Percentiles rank a stretch among this genome's conserved stretches.
These are phyloP conservation scores for Otocyon megalotis DNA, from an alignment of 2,113 vertebrate genomes.

Conservation along the genomic window DNA sequence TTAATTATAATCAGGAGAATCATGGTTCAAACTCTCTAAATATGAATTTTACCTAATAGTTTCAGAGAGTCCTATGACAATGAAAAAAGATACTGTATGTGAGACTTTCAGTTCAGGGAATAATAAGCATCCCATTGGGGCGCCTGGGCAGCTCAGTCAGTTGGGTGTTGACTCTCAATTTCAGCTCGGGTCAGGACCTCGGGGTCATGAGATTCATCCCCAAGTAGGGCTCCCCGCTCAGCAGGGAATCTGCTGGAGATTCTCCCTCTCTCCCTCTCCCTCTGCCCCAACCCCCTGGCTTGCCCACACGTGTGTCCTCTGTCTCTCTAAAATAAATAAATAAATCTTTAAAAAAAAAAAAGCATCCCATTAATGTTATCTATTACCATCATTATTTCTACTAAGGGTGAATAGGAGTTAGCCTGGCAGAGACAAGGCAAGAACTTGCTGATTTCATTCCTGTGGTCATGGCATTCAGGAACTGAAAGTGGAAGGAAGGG, in stretches of 20 bases:
- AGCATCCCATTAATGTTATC: background rate
- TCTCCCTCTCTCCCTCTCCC: background rate
- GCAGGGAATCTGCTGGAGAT: background rate
- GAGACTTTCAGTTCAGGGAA: background rate
- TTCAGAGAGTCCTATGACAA: background rate
- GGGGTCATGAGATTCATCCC: background rate
- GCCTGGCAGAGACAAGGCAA: background rate
- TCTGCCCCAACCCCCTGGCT: background rate
- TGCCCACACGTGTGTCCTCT: background rate
- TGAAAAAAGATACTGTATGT: background rate
- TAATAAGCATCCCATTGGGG: background rate
- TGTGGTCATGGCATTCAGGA: conserved; percentile 48
- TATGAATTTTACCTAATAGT: background rate
- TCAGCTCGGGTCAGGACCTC: background rate
- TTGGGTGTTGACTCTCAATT: background rate
- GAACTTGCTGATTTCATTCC: conserved; percentile 32
- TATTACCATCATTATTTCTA: background rate
- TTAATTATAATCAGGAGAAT: background rate
- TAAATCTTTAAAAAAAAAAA: background rate
- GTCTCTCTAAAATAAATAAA: background rate
- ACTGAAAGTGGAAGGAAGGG: conserved; percentile 64
- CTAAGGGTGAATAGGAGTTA: background rate
- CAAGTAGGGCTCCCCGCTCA: background rate
- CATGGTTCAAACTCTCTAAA: background rate
- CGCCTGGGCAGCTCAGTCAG: background rate